A percentile compares a stretch with the other conserved stretches of the same genome.
phyloP scores from a whole-genome alignment of 2,113 vertebrate species.

The Scolopax mira region DNA sequence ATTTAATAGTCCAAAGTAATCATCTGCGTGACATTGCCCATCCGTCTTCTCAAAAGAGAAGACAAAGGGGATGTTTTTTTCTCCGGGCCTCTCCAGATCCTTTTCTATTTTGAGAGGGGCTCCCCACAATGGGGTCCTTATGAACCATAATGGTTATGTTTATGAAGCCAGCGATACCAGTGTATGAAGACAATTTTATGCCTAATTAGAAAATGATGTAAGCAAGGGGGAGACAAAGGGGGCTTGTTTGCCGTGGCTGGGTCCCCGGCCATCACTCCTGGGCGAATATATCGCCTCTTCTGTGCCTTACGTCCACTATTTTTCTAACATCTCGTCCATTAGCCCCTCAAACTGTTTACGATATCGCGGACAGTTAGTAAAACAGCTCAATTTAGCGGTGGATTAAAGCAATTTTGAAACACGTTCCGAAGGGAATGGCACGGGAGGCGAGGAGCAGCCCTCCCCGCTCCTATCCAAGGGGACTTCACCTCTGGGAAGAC shows the following conservation, averaged over 20 bases:
- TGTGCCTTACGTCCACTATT: conserved; percentile 57
- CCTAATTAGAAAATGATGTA: conserved; percentile 84
- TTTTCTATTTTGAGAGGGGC: conserved; percentile 86
- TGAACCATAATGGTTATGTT: conserved; percentile 90
- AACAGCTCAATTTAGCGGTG: conserved; percentile 82
- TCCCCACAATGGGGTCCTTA: conserved; percentile 90
- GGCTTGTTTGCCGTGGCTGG: conserved; percentile 45
- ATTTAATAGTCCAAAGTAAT: conserved; percentile 95
- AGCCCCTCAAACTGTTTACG: conserved; percentile 71
- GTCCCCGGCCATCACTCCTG: conserved; percentile 44
- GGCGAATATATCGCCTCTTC: conserved; percentile 32
- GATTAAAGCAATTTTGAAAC: conserved; percentile 85
- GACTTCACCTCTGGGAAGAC: conserved; percentile 94
- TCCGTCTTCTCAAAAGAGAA: conserved; percentile 87
- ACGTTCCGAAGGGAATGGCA: conserved; percentile 85
- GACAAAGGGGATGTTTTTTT: conserved; percentile 86
- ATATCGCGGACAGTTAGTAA: conserved; percentile 83
- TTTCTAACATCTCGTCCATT: conserved; percentile 61
- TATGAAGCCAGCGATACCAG: conserved; percentile 89
- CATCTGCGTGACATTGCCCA: conserved; percentile 90
- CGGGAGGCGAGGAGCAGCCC: conserved; percentile 54
- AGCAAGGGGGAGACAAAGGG: conserved; percentile 69
- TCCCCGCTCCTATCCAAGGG: conserved; percentile 80
- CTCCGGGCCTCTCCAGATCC: conserved; percentile 69
- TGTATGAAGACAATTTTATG: conserved; percentile 88